phyloP scores from a whole-genome alignment of 2,888 invertebrate species.

The Antitype chi region DNA sequence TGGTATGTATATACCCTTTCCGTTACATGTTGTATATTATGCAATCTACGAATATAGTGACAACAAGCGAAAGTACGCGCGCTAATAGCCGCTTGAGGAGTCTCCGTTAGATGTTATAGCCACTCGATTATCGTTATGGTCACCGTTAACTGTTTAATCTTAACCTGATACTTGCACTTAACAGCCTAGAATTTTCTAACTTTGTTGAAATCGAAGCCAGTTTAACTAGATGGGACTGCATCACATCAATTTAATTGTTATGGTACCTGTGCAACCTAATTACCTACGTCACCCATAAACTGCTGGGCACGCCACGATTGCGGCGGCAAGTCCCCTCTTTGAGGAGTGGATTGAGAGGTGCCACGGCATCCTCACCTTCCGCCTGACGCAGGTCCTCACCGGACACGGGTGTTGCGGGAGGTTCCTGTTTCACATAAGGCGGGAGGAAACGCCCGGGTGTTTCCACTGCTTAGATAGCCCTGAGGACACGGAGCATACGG shows the following conservation, averaged over 20 bases:
- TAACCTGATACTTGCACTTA: neutral
- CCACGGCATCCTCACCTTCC: too few species aligned
- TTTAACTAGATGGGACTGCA: neutral
- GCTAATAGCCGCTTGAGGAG: slow-evolving; percentile 14
- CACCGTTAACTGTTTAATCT: slow-evolving; percentile 18
- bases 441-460: too few species aligned
- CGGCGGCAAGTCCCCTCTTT: too few species aligned
- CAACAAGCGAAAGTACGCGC: slow-evolving; percentile 32
- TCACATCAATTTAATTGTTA: neutral
- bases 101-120: slow-evolving; percentile 10
- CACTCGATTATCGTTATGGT: slow-evolving; percentile 18
- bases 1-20: too few species aligned
- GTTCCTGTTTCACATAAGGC: too few species aligned
- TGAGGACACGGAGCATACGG: too few species aligned
- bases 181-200: slow-evolving; percentile 7
- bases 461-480: too few species aligned
- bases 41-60: neutral
- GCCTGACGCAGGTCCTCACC: too few species aligned
- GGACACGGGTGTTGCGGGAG: too few species aligned
- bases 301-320: too few species aligned
- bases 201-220: neutral
- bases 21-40: too few species aligned
- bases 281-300: neutral
- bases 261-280: neutral
- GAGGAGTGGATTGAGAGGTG: too few species aligned